These are phyloP conservation scores for Timandra comae DNA, from an alignment of 2,888 invertebrate species.

Conservation along the genomic window DNA sequence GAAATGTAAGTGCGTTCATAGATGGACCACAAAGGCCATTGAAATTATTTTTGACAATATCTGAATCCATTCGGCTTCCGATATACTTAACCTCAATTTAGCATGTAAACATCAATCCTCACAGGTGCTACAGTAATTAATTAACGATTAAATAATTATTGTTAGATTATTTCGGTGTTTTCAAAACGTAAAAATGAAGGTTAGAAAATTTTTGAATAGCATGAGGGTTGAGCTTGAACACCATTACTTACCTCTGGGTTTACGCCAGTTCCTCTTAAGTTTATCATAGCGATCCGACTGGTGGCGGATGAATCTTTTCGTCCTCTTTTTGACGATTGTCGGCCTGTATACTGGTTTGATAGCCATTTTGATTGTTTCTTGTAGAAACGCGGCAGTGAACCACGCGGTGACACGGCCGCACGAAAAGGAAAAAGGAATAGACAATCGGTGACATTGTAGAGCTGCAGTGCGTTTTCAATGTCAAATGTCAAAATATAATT, in stretches of 20 bases:
- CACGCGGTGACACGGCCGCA: slow-evolving; percentile 77
- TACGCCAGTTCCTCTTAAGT: slow-evolving; percentile 98
- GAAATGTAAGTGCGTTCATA: too few relatives aligned
- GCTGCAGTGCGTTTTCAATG: slow-evolving; percentile 40
- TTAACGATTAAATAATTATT: not conserved
- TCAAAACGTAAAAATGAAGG: not conserved
- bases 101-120: too few relatives aligned
- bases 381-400: slow-evolving; percentile 61
- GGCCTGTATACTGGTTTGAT: slow-evolving; percentile 93
- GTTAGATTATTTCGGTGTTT: not conserved
- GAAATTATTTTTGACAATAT: too few relatives aligned
- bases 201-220: too few relatives aligned
- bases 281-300: slow-evolving; percentile 99
- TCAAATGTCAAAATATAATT: slow-evolving; percentile 7
- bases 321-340: slow-evolving; percentile 96
- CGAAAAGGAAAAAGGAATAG: slow-evolving; percentile 71
- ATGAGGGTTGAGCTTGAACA: too few relatives aligned
- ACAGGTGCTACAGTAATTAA: too few relatives aligned
- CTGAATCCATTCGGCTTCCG: too few relatives aligned
- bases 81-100: slow-evolving; percentile 6
- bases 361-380: slow-evolving; percentile 82
- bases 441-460: slow-evolving; percentile 59
- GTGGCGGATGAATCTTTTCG: slow-evolving; percentile 98
- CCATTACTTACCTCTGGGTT: slow-evolving; percentile 89
- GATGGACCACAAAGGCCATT: too few relatives aligned